phyloP scores from a whole-genome alignment of 2,888 invertebrate species.

The Conomelus anceps region DNA sequence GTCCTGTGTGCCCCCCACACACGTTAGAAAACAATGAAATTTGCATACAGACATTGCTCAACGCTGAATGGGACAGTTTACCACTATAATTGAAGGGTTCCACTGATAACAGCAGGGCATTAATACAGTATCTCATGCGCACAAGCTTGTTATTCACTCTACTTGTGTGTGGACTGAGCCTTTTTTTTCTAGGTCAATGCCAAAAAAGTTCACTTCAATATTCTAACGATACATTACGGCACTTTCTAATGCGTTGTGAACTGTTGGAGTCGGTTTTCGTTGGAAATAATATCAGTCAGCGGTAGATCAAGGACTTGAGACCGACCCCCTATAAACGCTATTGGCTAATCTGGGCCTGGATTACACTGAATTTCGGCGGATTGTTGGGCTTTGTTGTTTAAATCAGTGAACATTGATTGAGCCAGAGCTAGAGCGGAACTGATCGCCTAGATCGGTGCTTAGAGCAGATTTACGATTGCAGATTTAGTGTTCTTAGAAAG shows the following conservation, averaged over 20 bases:
- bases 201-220: background rate
- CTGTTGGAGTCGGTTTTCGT: background rate
- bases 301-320: background rate
- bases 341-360: background rate
- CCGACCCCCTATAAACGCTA: background rate
- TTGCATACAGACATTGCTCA: background rate
- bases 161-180: background rate
- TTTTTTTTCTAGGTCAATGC: background rate
- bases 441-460: no score
- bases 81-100: background rate
- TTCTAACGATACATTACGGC: background rate
- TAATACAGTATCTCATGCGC: background rate
- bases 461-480: no score
- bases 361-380: background rate
- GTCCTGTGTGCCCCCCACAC: background rate
- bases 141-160: background rate
- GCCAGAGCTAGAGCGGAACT: no score
- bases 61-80: background rate
- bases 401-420: no score
- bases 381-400: no score
- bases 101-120: background rate
- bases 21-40: background rate
- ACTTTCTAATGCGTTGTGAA: background rate
- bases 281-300: background rate
- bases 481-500: no score